Conservation (phyloP, 2,113 vertebrate genomes). For the Thamnaconus septentrionalis region DNA sequence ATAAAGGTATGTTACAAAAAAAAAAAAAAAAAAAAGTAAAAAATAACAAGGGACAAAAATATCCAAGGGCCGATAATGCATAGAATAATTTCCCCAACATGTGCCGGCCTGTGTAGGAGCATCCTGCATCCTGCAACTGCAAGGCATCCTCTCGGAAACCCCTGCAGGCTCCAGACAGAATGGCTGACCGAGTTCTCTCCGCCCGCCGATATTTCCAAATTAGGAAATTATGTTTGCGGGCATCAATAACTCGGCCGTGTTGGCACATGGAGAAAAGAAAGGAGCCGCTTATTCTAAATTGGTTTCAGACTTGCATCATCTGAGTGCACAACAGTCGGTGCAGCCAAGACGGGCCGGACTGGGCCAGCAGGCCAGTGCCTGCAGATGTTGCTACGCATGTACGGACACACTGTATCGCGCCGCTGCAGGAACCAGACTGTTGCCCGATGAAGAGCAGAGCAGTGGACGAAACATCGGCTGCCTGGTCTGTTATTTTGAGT, state of each 20-base stretch:
- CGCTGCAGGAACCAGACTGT: too few relatives aligned
- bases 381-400: not conserved
- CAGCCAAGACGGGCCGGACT: constrained; percentile 29
- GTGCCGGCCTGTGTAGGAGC: too few relatives aligned
- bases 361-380: constrained; percentile 15
- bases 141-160: too few relatives aligned
- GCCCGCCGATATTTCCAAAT: constrained; percentile 41
- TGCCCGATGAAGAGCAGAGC: not conserved
- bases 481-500: constrained; percentile 8
- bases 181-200: constrained; percentile 16
- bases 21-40: too few relatives aligned
- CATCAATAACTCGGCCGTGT: constrained; percentile 11
- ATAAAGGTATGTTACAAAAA: too few relatives aligned
- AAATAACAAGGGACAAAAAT: too few relatives aligned
- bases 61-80: too few relatives aligned
- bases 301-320: constrained; percentile 33
- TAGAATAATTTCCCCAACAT: too few relatives aligned
- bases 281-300: constrained; percentile 30
- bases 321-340: constrained; percentile 22
- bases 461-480: not conserved
- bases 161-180: not conserved
- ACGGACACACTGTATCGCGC: too few relatives aligned
- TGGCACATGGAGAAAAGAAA: constrained; percentile 34
- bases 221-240: constrained; percentile 49
- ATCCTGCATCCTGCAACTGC: too few relatives aligned